Conservation (phyloP, 2,888 invertebrate species). For the Aromia moschata region DNA sequence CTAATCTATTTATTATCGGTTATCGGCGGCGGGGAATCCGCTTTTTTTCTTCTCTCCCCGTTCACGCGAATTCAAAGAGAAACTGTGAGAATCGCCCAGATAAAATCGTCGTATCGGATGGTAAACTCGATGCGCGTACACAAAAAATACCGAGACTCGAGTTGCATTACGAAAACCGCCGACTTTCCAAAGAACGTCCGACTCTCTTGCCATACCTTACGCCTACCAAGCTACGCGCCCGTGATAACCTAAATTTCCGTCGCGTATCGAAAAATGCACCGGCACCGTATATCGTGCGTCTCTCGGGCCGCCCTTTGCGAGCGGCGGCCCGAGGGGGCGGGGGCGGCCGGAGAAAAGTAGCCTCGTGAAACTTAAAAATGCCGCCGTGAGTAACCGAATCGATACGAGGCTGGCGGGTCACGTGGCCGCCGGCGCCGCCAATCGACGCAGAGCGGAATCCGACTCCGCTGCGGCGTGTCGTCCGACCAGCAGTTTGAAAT, state of each 20-base stretch:
- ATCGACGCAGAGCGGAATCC: constrained; percentile 49
- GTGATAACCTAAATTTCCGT: constrained; percentile 50
- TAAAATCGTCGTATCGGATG: constrained; percentile 27
- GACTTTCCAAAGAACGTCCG: constrained; percentile 42
- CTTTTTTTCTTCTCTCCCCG: too few species aligned
- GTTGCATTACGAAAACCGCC: constrained; percentile 34
- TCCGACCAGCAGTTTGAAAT: constrained; percentile 57
- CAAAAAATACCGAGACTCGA: constrained; percentile 37
- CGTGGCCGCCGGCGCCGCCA: constrained; percentile 66
- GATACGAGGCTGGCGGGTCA: constrained; percentile 73
- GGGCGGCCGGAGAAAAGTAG: constrained; percentile 54
- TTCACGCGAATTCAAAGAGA: constrained; percentile 40
- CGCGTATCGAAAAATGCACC: constrained; percentile 36
- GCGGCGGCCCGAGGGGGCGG: constrained; percentile 50
- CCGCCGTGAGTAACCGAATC: constrained; percentile 83
- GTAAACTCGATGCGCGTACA: too few species aligned
- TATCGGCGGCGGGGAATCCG: constrained; percentile 6
- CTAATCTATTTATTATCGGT: constrained; percentile 4
- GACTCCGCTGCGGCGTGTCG: constrained; percentile 57
- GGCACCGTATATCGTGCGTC: constrained; percentile 35
- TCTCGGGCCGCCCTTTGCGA: constrained; percentile 38
- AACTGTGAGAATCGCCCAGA: constrained; percentile 41
- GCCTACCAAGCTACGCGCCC: constrained; percentile 6
- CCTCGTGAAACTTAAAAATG: constrained; percentile 77
- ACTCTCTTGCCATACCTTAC: constrained; percentile 17